Evolutionary conservation across 92 coral and sea anemone species (phyloP), one percentile per base, ranked within the genome.

Genomic region (Zoanthus sociatus): DNA sequence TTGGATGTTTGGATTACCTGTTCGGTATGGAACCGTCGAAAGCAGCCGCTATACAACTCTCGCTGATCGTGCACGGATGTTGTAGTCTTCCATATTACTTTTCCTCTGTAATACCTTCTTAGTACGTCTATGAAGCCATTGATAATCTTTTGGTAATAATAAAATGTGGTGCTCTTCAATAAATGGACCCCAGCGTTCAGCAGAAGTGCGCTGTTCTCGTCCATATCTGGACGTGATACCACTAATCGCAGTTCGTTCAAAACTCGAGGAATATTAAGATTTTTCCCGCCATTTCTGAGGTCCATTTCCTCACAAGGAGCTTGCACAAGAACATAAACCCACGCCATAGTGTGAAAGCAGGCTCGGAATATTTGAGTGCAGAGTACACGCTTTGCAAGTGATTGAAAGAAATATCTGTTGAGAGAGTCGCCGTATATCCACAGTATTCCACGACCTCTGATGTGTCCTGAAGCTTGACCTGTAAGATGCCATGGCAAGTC

Each of bases 361-460:
- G 96, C 92, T 6, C 98, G 95, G 82, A 94, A 94, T 61, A 93
- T 84, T 51, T 84, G 90, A 94, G 79, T 78, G 71, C 98, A 94
- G 26, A 94, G 89, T 4, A 90, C 94, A 33, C 98, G 90, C 37
- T 84, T 48, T 42, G 83, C 17, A 26, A 94, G 77, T 13, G 98
- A 93, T 75, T 94, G 83, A 73, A 84, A 93, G 76, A 94, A 94
- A n/a, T 93, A 94, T 78, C 98, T 90, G 86, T 93, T 93, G 42
- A 94, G 83, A 7, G 98, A 94, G 83, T 94, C 98, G 48, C 98
- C 98, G 79, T 89, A 94, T 5, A 94, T 91, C 95, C 94, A 94
- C 31, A 94, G 70, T 37, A 94, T 90, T 47, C 98, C 98, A 55
- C 95, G 93, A 86, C 96, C 96, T 66, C 86, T 94, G 55, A 37